phyloP scores from a whole-genome alignment of 1,140 invertebrate genomes.

The Vanessa atalanta region DNA sequence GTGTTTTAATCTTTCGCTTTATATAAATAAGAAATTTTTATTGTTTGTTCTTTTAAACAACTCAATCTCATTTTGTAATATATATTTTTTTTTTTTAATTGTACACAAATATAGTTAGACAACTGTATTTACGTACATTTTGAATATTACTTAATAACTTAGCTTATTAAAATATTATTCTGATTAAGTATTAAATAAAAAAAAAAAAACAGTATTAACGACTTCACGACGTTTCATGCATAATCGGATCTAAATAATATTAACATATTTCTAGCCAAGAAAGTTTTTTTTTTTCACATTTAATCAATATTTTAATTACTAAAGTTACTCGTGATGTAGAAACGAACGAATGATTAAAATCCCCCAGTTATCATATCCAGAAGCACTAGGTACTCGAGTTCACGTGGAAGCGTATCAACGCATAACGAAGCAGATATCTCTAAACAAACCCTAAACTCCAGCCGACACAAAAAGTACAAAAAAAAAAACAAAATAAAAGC shows the following conservation, averaged over 20 bases:
- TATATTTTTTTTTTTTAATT: too few species aligned
- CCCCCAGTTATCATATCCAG: conserved; percentile 17
- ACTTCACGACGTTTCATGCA: too few species aligned
- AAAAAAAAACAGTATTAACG: too few species aligned
- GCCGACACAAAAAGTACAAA: conserved; percentile 44
- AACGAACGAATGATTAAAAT: conserved; percentile 10
- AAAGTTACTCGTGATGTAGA: background rate
- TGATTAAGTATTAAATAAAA: too few species aligned
- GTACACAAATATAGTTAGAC: too few species aligned
- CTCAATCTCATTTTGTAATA: too few species aligned
- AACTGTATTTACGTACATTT: too few species aligned
- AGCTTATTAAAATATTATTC: too few species aligned
- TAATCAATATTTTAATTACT: conserved; percentile 11
- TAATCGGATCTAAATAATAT: too few species aligned
- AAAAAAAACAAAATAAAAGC: conserved; percentile 65
- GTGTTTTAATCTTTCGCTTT: background rate
- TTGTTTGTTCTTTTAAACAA: background rate
- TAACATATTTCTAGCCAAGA: background rate
- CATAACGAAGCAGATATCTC: conserved; percentile 44
- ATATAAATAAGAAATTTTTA: background rate
- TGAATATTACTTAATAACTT: too few species aligned
- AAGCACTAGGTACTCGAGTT: conserved; percentile 17
- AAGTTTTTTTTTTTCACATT: background rate
- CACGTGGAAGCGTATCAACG: conserved; percentile 31
- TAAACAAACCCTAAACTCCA: conserved; percentile 48